Evolutionary conservation across 1,140 invertebrate species (phyloP), one percentile per base, ranked within the genome.

Genomic region (Dreissena polymorpha): DNA sequence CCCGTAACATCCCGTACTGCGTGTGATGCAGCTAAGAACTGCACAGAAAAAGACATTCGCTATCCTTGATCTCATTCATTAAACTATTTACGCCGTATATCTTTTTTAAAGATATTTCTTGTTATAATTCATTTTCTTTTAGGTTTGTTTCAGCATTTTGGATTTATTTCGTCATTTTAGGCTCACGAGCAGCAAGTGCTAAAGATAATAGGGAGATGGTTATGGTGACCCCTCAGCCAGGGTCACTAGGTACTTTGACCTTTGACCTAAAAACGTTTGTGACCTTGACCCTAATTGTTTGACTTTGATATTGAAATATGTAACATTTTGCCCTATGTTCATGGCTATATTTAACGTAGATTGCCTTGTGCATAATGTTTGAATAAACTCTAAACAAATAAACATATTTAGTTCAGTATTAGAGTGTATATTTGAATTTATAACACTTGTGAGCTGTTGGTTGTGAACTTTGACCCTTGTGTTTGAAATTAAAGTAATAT

Each of bases 151-250:
- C 57, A 60, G 2, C 16, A 60, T n/a, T 60, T n/a, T 18, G 10
- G 57, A 6, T 3, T 60, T 10, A 60, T 55, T 55, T 12, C 53
- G 18, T 12, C 12, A 55, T 78, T 78, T 23, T 78, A 78, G 76
- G 39, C 25, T 79, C 78, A 21, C 10, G 78, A 27, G 78, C 39
- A 49, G 68, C 25, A 21, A 81, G 78, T 65, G 78, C 53, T 3
- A 81, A 81, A 81, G 78, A 72, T 49, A n/a, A 29, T n/a, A 69
- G 78, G 25, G 78, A 81, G 10, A 57, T 81, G 12, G 57, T 81
- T 25, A 72, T 81, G 78, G 21, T 81, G 69, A 63, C 78, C 10
- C 78, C 78, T 21, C 16, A 29, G 25, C 78, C 78, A 25, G 78
- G 78, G 78, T 71, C 68, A 39, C 78, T 50, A 81, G 78, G 78